Conservation (phyloP, 2,797 vertebrate species). For the Arremon aurantiirostris region DNA sequence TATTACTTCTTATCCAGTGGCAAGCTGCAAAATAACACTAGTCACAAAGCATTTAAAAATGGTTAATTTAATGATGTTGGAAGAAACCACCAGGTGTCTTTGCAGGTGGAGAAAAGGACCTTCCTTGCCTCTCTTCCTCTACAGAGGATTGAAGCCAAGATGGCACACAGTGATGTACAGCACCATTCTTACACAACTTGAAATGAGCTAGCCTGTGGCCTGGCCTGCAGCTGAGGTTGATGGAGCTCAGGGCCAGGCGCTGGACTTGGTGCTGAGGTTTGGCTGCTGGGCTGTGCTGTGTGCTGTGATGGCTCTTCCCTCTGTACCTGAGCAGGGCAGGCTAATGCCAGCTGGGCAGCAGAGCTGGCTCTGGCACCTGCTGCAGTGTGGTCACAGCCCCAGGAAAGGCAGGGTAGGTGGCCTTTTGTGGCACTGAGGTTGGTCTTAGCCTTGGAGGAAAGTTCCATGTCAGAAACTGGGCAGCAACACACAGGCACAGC, state of each 20-base stretch:
- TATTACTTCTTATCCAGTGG: not conserved
- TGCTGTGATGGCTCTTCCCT: not conserved
- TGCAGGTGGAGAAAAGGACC: not conserved
- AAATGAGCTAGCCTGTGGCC: not conserved
- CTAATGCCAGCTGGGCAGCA: not conserved
- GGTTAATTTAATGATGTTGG: not conserved
- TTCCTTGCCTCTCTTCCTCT: not conserved
- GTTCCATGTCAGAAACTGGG: not conserved
- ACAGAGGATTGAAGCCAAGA: not conserved
- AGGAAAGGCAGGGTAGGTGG: not conserved
- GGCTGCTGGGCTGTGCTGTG: slow-evolving; percentile 3
- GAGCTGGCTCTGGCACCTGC: not conserved
- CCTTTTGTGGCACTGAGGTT: not conserved
- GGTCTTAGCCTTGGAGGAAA: not conserved
- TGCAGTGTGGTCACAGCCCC: not conserved
- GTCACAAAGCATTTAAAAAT: slow-evolving; percentile 55
- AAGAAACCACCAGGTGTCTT: slow-evolving; percentile 11
- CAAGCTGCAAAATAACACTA: slow-evolving; percentile 62
- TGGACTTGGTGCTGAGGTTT: not conserved
- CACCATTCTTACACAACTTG: not conserved
- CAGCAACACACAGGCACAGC: not conserved
- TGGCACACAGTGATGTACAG: not conserved
- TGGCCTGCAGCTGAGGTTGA: not conserved
- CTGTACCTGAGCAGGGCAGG: rapidly evolving
- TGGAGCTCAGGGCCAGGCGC: not conserved